phyloP scores from a whole-genome alignment of 2,888 invertebrate genomes.

The Zonitis immaculata region DNA sequence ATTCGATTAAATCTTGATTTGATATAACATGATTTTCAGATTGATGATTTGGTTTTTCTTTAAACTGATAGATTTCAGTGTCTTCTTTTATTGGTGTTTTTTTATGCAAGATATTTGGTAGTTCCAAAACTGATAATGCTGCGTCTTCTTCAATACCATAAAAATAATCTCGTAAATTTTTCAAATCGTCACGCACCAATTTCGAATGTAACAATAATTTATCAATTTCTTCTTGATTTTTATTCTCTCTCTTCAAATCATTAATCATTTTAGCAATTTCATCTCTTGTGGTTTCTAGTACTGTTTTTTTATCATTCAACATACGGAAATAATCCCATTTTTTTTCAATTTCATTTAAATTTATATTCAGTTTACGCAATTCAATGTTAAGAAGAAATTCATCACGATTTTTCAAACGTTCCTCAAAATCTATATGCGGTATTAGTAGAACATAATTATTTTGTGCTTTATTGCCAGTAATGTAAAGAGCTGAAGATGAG shows the following conservation, averaged over 20 bases:
- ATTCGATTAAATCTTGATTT: slow-evolving; percentile 58
- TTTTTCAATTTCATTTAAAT: slow-evolving; percentile 55
- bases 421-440: slow-evolving; percentile 64
- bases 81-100: slow-evolving; percentile 54
- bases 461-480: slow-evolving; percentile 66
- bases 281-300: slow-evolving; percentile 53
- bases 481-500: slow-evolving; percentile 60
- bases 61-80: slow-evolving; percentile 33
- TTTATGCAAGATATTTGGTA: slow-evolving; percentile 67
- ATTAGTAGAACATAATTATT: slow-evolving; percentile 63
- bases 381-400: slow-evolving; percentile 54
- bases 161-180: slow-evolving; percentile 57
- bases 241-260: slow-evolving; percentile 44
- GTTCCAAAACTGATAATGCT: slow-evolving; percentile 57
- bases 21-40: slow-evolving; percentile 54
- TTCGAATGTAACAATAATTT: slow-evolving; percentile 54
- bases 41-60: slow-evolving; percentile 39
- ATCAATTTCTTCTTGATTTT: slow-evolving; percentile 46
- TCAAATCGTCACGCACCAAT: slow-evolving; percentile 53
- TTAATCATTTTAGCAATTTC: slow-evolving; percentile 52
- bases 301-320: slow-evolving; percentile 51
- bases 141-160: slow-evolving; percentile 72
- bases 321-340: slow-evolving; percentile 60
- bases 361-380: slow-evolving; percentile 52
- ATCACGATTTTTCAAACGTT: slow-evolving; percentile 52